phyloP scores from a whole-genome alignment of 2,113 vertebrate species.

The Chascanopsetta lugubris region DNA sequence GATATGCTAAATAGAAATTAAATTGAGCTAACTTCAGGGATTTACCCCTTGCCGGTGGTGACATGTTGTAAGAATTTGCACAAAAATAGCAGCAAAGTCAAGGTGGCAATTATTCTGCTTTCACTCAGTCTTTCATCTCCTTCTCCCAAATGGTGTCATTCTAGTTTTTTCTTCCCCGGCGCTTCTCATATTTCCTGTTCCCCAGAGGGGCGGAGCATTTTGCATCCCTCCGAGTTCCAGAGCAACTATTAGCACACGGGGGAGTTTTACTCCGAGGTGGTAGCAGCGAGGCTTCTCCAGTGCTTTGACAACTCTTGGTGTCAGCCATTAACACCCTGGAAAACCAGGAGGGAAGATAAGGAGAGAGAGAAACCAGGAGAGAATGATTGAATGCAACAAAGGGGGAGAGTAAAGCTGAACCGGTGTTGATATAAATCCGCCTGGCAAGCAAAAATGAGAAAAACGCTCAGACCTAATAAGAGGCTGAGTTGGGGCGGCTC shows the following conservation, averaged over 20 bases:
- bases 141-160: slow-evolving; percentile 15
- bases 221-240: slow-evolving; percentile 51
- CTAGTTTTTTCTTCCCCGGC: slow-evolving; percentile 5
- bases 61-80: slow-evolving; percentile 4
- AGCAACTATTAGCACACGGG: slow-evolving; percentile 58
- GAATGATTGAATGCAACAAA: slow-evolving; percentile 35
- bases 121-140: background rate
- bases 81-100: slow-evolving; percentile 10
- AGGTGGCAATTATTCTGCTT: slow-evolving; percentile 14
- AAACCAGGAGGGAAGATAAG: slow-evolving; percentile 40
- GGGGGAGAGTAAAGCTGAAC: slow-evolving; percentile 17
- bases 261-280: slow-evolving; percentile 45
- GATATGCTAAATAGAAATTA: slow-evolving; percentile 11
- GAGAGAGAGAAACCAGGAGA: slow-evolving; percentile 8
- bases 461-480: slow-evolving; percentile 43
- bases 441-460: slow-evolving; percentile 47
- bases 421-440: slow-evolving; percentile 48
- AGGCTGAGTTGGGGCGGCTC: slow-evolving; percentile 35
- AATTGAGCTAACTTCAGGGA: slow-evolving; percentile 1
- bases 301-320: slow-evolving; percentile 49
- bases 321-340: slow-evolving; percentile 61
- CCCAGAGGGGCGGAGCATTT: slow-evolving; percentile 49
- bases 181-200: background rate
- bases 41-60: background rate
- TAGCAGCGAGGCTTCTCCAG: slow-evolving; percentile 64